Conservation (phyloP, 1,140 invertebrate genomes). For the Condylostylus longicornis region DNA sequence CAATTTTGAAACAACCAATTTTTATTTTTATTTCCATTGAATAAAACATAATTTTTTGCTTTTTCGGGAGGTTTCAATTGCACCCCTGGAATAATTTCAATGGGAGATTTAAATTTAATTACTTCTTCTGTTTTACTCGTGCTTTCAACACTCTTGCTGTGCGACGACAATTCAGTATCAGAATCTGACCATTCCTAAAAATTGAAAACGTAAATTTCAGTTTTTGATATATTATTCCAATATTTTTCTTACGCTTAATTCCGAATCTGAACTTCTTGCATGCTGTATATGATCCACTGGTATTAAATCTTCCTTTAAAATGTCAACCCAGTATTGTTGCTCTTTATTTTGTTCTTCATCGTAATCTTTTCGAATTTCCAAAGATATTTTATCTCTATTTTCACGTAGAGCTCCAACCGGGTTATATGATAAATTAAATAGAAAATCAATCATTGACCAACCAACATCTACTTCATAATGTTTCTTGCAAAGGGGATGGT, state of each 20-base stretch:
- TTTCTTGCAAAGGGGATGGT: slow-evolving; percentile 9
- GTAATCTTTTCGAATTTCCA: background rate
- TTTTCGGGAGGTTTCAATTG: slow-evolving; percentile 2
- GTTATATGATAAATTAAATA: slow-evolving; percentile 14
- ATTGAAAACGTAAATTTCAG: background rate
- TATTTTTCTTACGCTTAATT: slow-evolving; percentile 11
- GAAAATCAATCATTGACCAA: slow-evolving; percentile 23
- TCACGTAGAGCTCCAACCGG: slow-evolving; percentile 18
- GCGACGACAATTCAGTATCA: slow-evolving; percentile 1
- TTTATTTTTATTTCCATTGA: slow-evolving; percentile 2
- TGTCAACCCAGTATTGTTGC: background rate
- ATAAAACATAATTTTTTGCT: background rate
- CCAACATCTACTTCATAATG: slow-evolving; percentile 15
- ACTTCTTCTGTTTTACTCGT: background rate
- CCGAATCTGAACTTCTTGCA: slow-evolving; percentile 6
- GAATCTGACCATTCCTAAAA: slow-evolving; percentile 9
- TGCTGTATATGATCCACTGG: background rate
- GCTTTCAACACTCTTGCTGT: background rate
- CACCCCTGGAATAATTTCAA: slow-evolving; percentile 10
- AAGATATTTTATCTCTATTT: slow-evolving; percentile 9
- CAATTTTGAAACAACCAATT: slow-evolving; percentile 3
- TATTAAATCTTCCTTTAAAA: slow-evolving; percentile 1
- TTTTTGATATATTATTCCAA: background rate
- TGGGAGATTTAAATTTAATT: background rate
- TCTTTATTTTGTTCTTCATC: slow-evolving; percentile 11